Evolutionary conservation across 2,797 vertebrate species (phyloP), one percentile per base, ranked within the genome.

Genomic region (Lycodopsis pacificus): DNA sequence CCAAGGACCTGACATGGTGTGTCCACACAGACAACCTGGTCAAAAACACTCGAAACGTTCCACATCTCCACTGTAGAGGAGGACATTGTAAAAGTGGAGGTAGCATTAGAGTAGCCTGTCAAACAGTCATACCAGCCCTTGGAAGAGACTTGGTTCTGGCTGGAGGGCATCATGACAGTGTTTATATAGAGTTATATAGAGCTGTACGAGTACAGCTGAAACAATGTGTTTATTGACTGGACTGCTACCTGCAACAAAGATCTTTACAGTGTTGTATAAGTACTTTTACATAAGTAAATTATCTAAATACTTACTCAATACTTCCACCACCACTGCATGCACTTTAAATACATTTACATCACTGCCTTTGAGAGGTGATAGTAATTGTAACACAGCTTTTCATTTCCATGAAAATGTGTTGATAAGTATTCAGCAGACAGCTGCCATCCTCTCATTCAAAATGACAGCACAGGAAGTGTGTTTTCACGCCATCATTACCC

Each of bases 401-500:
- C 77, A 89, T 89, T 88, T 86, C 78, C 76, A 85, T 80, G 65
- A 83, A 86, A 82, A 83, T 76, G 36, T 73, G 67, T 44, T 38
- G 51, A 73, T 84, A 72, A 61, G 48, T 67, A 71, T 64, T 54
- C 62, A 77, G 68, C 66, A 71, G 77, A 63, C 71, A 66, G 78
- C 79, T 73, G 81, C 70, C 56, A 40, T 59, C 75, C 57, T 64
- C 70, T 85, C 71, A 87, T 87, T 89, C 75, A 83, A 77, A 85
- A 75, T 9, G 73, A 80, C 88, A 81, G 80, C 79, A 65, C 83
- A 79, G 72, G 57, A 78, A 86, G 73, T 73, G 59, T 84, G 63
- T 82, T 85, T 91, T 80, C 75, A 64, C 13, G 1, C 84, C 81
- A 89, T 88, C 89, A 77, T 86, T 83, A 61, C 15, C 85, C 76